Evolutionary conservation across 2,797 vertebrate genomes (phyloP), one percentile per base, ranked within the genome.

Genomic region (Microchirus variegatus): DNA sequence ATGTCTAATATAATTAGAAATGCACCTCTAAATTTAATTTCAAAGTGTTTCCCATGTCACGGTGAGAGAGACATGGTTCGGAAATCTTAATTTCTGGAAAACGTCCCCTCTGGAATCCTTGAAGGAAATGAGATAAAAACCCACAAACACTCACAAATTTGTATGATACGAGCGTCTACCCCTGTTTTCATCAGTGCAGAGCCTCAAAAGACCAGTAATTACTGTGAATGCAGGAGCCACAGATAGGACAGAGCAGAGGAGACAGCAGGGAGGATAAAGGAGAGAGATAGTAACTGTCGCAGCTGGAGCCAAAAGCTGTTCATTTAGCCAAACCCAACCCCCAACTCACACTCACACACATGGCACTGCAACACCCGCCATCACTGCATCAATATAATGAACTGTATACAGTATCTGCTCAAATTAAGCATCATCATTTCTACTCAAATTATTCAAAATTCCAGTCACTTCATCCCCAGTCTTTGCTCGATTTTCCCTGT

Each of bases 251-350:
- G 67, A 60, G 69, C 59, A 19, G 63, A 59, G 68, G 64, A 67
- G 48, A 59, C 38, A 6, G 6, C 26, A 65, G 53, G 59, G 67
- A 74, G 73, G 70, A 84, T 82, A 68, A 83, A 78, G 73, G 68
- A 77, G 69, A 67, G 72, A 74, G 73, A 84, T 72, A 59, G 77
- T 6, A 16, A 46, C 75, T 73, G 72, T 68, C 67, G 40, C 65
- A 81, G 79, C 77, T 70, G 72, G 71, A 78, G 65, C 76, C 71
- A 68, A 77, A 80, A 77, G 56, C 71, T 85, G 78, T 63, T 88
- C 75, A 77, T 85, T 81, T 84, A 74, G 51, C 53, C 40, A 64
- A 38, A 50, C 71, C 68, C 74, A 53, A 68, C 73, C 76, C 84
- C 75, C 74, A 67, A 38, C 55, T 45, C 55, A 37, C 41, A 36